phyloP scores from a whole-genome alignment of 2,113 vertebrate species.

The Hippolais icterina region DNA sequence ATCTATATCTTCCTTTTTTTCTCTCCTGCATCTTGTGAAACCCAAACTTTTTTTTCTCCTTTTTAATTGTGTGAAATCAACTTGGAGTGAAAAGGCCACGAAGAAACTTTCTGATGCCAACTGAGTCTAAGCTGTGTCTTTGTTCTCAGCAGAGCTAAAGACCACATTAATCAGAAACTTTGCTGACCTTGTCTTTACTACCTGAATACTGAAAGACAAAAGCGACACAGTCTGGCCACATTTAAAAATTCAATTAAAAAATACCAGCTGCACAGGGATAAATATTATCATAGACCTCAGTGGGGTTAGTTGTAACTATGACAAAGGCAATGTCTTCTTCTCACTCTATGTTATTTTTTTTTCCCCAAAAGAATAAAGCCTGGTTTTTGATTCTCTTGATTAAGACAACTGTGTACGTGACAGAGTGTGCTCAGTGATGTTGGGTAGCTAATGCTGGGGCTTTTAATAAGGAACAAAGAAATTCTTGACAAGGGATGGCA shows the following conservation, averaged over 20 bases:
- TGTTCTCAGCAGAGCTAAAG: constrained; percentile 31
- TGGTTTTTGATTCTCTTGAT: neutral
- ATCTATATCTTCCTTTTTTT: neutral
- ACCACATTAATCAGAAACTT: constrained; percentile 61
- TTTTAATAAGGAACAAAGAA: neutral
- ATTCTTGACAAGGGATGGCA: neutral
- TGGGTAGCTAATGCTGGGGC: neutral
- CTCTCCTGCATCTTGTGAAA: constrained; percentile 29
- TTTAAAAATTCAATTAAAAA: constrained; percentile 69
- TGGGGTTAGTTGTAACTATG: neutral
- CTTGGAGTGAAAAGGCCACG: constrained; percentile 52
- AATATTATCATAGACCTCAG: constrained; percentile 37
- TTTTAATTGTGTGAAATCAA: constrained; percentile 63
- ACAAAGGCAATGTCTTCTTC: neutral
- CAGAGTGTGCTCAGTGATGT: neutral
- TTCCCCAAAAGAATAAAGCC: neutral
- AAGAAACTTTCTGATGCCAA: constrained; percentile 46
- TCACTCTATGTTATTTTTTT: neutral
- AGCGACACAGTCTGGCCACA: constrained; percentile 20
- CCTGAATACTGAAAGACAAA: constrained; percentile 56
- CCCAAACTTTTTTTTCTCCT: neutral
- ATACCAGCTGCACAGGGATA: constrained; percentile 59
- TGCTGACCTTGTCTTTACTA: constrained; percentile 62
- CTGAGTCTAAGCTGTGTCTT: constrained; percentile 33
- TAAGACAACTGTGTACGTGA: neutral